Evolutionary conservation across 2,797 vertebrate species (phyloP).

Genomic region (Rachycentron canadum): DNA sequence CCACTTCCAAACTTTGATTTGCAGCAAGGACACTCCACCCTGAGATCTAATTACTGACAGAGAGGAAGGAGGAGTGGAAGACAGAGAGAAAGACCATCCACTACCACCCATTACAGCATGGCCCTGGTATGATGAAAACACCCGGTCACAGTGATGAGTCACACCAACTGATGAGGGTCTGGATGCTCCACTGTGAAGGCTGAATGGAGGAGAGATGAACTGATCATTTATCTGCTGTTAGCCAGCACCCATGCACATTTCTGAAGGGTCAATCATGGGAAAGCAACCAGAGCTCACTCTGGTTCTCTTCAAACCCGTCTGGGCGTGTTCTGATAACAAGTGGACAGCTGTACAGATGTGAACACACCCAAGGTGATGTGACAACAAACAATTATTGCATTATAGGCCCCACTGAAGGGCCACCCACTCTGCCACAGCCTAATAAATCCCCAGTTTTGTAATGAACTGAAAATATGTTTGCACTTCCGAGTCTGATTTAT

Average conservation of each 20-base stretch:
- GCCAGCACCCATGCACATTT: conserved; percentile 21
- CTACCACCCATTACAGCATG: conserved; percentile 13
- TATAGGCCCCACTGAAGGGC: too few relatives aligned
- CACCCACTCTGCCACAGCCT: too few relatives aligned
- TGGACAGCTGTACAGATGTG: too few relatives aligned
- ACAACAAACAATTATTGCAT: too few relatives aligned
- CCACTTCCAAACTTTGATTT: conserved; percentile 3
- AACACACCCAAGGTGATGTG: too few relatives aligned
- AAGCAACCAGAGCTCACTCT: not conserved
- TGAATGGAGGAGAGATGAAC: conserved; percentile 39
- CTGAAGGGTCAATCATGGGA: not conserved
- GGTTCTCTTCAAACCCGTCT: too few relatives aligned
- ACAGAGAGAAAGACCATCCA: not conserved
- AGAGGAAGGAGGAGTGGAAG: conserved; percentile 19
- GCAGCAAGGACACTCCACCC: conserved; percentile 1
- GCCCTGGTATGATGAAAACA: conserved; percentile 24
- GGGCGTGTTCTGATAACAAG: too few relatives aligned
- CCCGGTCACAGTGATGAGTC: conserved; percentile 44
- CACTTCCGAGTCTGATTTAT: too few relatives aligned
- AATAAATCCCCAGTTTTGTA: too few relatives aligned
- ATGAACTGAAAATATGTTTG: too few relatives aligned
- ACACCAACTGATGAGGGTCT: conserved; percentile 51
- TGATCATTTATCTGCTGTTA: conserved; percentile 28
- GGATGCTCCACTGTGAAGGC: conserved; percentile 24
- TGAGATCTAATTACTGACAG: conserved; percentile 35